Evolutionary conservation across 2,113 vertebrate genomes (phyloP), one percentile per base, ranked within the genome.

Genomic region (Abramis brama): DNA sequence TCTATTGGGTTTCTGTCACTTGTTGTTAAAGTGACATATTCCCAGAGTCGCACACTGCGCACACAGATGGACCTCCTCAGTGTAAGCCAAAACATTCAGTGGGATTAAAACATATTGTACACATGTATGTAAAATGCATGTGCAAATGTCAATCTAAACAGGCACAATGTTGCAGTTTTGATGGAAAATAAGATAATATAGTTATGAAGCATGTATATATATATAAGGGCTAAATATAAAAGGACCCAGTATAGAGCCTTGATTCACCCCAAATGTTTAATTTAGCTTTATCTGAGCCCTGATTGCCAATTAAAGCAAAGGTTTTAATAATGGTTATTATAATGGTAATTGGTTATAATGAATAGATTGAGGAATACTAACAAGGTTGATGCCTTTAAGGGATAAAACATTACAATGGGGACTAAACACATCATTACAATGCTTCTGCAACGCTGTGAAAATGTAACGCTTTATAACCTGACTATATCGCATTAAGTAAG

Each of bases 1-100:
- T 91, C 91, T 93, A 92, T 92, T 92, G 92, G 91, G 92, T 94
- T 85, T 92, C 90, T 94, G 92, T 91, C 91, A 87, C 89, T 92
- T 89, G 92, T 93, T 91, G 89, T 85, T 85, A 86, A 13, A 27
- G 64, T 27, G 70, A 80, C 10, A 15, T 75, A 27, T 74, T 66
- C 50, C n/a, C 47, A 33, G 39, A 80, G 52, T 33, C 19, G 36
- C 82, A 73, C 75, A 71, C 36, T 12, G n/a, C 6, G 33, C 57
- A 83, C 33, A 70, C 66, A 73, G 25, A 19, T 45, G 75, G 47
- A 70, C 25, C 43, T 52, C 12, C 83, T 86, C n/a, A 52, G 62
- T 82, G 21, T 60, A 68, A 73, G 70, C 82, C 77, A 60, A 62
- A 45, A 17, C 7, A 23, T 10, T 50, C 33, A 39, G 74, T 88